These are phyloP conservation scores for Scrobipalpa atriplicella DNA, from an alignment of 2,888 invertebrate genomes.

Conservation along the genomic window DNA sequence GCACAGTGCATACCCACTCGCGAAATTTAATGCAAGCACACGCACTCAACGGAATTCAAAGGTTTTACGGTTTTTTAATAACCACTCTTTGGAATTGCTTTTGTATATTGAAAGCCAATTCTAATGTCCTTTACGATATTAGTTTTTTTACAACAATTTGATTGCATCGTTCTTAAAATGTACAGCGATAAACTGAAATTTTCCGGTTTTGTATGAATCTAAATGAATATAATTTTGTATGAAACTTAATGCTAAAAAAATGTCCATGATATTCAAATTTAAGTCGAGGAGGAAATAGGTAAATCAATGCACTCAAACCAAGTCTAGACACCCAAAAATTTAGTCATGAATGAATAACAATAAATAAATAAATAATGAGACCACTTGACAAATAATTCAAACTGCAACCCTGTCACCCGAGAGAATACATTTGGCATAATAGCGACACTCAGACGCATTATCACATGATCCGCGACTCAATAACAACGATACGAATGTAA, in stretches of 20 bases:
- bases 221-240: neutral
- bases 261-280: neutral
- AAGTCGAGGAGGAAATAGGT: neutral
- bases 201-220: neutral
- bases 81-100: constrained; percentile 25
- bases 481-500: constrained; percentile 51
- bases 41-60: constrained; percentile 23
- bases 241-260: neutral
- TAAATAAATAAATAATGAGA: constrained; percentile 41
- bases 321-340: constrained; percentile 16
- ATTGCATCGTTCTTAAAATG: neutral
- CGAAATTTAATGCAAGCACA: no score
- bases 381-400: constrained; percentile 68
- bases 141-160: neutral
- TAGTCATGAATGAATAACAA: constrained; percentile 37
- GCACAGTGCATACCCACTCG: no score
- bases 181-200: neutral
- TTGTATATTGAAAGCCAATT: neutral
- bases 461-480: constrained; percentile 58
- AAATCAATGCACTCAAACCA: constrained; percentile 9
- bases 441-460: constrained; percentile 52
- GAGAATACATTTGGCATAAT: constrained; percentile 50
- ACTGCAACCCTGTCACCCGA: constrained; percentile 57
- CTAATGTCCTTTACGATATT: constrained; percentile 12
- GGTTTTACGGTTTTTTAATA: constrained; percentile 29